A percentile compares a stretch with the other conserved stretches of the same genome.
These are phyloP conservation scores for Cheumatopsyche charites DNA, from an alignment of 1,140 invertebrate species.

Conservation along the genomic window DNA sequence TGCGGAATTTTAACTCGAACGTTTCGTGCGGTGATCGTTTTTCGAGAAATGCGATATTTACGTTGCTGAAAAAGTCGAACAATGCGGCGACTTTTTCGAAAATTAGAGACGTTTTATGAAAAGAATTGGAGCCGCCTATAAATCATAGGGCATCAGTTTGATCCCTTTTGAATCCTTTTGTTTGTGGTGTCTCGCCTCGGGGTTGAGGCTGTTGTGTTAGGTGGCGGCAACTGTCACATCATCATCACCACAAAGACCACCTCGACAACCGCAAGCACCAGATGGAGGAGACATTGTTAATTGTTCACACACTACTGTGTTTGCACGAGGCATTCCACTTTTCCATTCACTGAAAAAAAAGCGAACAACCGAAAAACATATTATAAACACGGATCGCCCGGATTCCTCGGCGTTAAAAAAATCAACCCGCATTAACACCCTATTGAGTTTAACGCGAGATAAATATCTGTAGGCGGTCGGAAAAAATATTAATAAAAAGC, in stretches of 20 bases:
- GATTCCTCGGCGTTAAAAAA: too few species aligned
- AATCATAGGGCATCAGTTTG: slow-evolving; percentile 4
- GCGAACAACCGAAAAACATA: not conserved
- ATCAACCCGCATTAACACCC: too few species aligned
- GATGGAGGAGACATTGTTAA: slow-evolving; percentile 6
- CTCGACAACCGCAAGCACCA: not conserved
- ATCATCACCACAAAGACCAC: slow-evolving; percentile 26
- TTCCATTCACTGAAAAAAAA: not conserved
- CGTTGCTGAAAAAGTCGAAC: not conserved
- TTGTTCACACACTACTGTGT: slow-evolving; percentile 10
- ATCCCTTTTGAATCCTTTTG: slow-evolving; percentile 12
- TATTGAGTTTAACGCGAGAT: too few species aligned
- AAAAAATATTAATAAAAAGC: too few species aligned
- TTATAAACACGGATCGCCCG: too few species aligned
- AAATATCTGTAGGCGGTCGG: too few species aligned
- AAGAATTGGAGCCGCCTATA: slow-evolving; percentile 2
- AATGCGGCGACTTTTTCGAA: not conserved
- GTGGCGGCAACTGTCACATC: slow-evolving; percentile 25
- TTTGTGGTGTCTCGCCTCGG: not conserved
- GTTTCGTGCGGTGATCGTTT: not conserved
- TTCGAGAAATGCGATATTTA: slow-evolving; percentile 12
- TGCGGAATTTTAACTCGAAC: not conserved
- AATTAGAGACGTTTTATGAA: not conserved
- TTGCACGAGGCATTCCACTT: slow-evolving; percentile 11
- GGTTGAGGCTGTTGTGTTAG: slow-evolving; percentile 9